Evolutionary conservation across 2,888 invertebrate genomes (phyloP), one percentile per base, ranked within the genome.

Genomic region (Dasypolia templi): DNA sequence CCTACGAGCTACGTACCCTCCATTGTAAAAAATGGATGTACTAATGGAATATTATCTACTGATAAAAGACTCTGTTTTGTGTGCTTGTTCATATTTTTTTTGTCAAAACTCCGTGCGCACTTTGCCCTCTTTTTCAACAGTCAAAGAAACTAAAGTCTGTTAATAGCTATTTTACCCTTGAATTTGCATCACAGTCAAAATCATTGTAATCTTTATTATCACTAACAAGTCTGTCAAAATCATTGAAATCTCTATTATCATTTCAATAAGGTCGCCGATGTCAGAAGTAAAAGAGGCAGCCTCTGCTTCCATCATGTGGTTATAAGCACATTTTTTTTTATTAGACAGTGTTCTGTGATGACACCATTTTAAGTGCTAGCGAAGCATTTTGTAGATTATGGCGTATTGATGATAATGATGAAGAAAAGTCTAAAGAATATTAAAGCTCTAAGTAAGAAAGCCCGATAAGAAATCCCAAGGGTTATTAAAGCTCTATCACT

Each of bases 21-120:
- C 32, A 49, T 61, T 51, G 63, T 81, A 82, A 82, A 83, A 83
- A 82, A 66, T 49, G 29, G 22, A 26, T 64, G 51, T 51, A 59
- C n/a, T 26, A 64, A 53, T 19, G 17, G 11, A 22, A 29, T 17
- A 63, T 53, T 65, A 5, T 62, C 11, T 42, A 39, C 29, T 46
- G 44, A 46, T 42, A 51, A 59, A 72, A 29, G 0, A 14, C 3
- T 2, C 3, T 35, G 5, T 59, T 29, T 39, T 35, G 66, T 79
- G 0, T 55, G 53, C 67, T n/a, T 32, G 22, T 49, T 17, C 3
- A 53, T n/a, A n/a, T n/a, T n/a, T n/a, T n/a, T n/a, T n/a, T n/a
- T n/a, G n/a, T n/a, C n/a, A n/a, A n/a, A n/a, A n/a, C n/a, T n/a
- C n/a, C n/a, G n/a, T 3, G 35, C 35, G 35, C 35, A 35, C 35